Evolutionary conservation across 2,113 vertebrate genomes (phyloP), one percentile per base, ranked within the genome.

Genomic region (Callipepla squamata): DNA sequence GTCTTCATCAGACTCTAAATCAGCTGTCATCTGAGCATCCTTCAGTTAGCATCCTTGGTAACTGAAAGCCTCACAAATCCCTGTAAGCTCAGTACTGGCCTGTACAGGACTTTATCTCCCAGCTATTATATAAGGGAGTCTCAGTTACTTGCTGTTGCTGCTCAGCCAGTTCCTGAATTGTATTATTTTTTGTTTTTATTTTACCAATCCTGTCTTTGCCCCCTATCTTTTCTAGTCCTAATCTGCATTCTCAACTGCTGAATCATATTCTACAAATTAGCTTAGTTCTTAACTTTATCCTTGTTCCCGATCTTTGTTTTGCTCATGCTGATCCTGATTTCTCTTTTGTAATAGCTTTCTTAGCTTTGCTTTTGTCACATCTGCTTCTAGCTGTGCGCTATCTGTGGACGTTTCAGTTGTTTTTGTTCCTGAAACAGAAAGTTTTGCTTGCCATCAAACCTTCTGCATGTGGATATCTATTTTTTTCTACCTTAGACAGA

Each of bases 381-480:
- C 21, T 81, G 17, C 22, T 68, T 84, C 78, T 48, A 26, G 15
- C 15, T 70, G 22, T 22, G 11, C 11, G 55, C 13, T 5, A 40
- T 4, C 6, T 59, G 1, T 40, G 40, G 40, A 40, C 5, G 1
- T 61, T 65, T 47, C 28, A 62, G 6, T 63, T 7, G 0, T 25
- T 90, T 18, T 5, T 4, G 2, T 68, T 81, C 10, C 13, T 83
- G 19, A 73, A 13, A 58, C 30, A 32, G 30, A 57, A 58, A 32
- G 6, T 77, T 92, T 74, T 69, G 26, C 9, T 7, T 79, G 32
- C 42, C 32, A 90, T 68, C 38, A 79, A 2, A 42, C 14, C 80
- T 73, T 36, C 25, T 51, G 6, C 14, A 23, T 18, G 13, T 58
- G 13, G 67, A 68, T 5, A 48, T 2, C 6, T 85, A 50, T 76